phyloP scores from a whole-genome alignment of 2,797 vertebrate genomes.

The Lagodon rhomboides region DNA sequence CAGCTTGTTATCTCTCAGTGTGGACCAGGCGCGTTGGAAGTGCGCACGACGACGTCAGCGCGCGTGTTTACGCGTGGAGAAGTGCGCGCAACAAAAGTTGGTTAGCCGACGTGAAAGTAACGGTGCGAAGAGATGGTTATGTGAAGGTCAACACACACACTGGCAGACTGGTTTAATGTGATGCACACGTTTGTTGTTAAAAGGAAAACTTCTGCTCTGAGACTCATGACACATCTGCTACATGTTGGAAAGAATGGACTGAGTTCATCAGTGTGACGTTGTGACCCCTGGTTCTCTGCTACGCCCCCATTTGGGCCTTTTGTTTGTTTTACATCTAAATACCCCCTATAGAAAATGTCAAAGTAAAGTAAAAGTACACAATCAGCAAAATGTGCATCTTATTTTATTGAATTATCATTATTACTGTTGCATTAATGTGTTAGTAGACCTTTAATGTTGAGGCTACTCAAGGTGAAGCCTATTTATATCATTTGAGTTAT shows the following conservation, averaged over 20 bases:
- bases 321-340: no score
- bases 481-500: not conserved
- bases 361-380: not conserved
- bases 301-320: no score
- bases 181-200: no score
- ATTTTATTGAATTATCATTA: not conserved
- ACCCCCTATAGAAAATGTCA: not conserved
- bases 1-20: constrained; percentile 14
- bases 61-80: constrained; percentile 17
- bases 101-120: no score
- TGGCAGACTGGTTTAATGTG: no score
- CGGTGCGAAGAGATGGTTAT: no score
- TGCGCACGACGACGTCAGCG: constrained; percentile 46
- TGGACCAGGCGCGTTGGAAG: not conserved
- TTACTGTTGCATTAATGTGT: not conserved
- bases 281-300: no score
- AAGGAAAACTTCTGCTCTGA: no score
- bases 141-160: no score
- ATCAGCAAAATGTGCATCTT: not conserved
- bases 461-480: not conserved
- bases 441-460: not conserved
- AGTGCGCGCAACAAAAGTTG: not conserved
- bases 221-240: no score
- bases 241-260: no score
- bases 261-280: no score